phyloP scores from a whole-genome alignment of 2,888 invertebrate genomes.

The Nomada flava region DNA sequence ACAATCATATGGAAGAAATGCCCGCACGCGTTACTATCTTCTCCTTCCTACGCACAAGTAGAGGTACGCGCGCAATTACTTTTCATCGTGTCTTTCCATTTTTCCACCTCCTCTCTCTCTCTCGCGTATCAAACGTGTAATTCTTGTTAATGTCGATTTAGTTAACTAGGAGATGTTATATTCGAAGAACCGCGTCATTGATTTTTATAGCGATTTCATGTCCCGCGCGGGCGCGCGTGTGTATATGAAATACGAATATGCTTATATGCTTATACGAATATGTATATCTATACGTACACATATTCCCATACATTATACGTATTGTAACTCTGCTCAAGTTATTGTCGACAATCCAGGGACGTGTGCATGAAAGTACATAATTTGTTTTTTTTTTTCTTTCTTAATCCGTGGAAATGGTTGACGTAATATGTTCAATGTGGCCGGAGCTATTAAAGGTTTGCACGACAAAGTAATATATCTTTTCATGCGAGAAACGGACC shows the following conservation, averaged over 20 bases:
- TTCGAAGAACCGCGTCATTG: conserved; percentile 9
- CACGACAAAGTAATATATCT: too few relatives aligned
- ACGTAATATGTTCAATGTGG: not conserved
- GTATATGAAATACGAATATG: too few relatives aligned
- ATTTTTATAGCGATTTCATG: not conserved
- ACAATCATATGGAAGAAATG: conserved; percentile 21
- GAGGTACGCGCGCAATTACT: not conserved
- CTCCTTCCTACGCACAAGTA: not conserved
- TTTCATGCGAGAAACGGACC: not conserved
- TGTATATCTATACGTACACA: too few relatives aligned
- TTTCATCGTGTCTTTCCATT: too few relatives aligned
- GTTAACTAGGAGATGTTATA: not conserved
- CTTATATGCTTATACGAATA: too few relatives aligned
- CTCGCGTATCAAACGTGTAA: not conserved
- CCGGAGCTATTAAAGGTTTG: too few relatives aligned
- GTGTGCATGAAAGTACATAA: not conserved
- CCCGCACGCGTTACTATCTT: not conserved
- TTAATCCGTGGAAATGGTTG: not conserved
- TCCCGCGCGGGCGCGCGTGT: too few relatives aligned
- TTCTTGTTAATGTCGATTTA: too few relatives aligned
- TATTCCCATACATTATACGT: too few relatives aligned
- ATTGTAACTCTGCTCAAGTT: conserved; percentile 17
- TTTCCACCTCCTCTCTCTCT: not conserved
- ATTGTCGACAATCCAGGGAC: conserved; percentile 41
- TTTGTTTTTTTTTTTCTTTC: too few relatives aligned